Base-by-base conservation (phyloP, 2,113 vertebrate genomes). In the Tamias sibiricus region DNA sequence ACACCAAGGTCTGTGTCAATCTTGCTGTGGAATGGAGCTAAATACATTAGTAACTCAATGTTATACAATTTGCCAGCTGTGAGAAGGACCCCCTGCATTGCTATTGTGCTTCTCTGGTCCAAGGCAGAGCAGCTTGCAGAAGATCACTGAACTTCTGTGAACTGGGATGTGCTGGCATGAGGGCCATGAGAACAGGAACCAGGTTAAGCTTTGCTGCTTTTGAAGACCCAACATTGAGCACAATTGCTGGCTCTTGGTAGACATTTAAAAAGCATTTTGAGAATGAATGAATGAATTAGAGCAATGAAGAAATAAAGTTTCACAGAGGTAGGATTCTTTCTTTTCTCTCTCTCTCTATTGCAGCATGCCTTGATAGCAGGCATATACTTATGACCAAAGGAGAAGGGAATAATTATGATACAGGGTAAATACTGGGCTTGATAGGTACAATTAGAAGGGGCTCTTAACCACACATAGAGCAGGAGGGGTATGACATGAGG, bases 211-310 rank as follows among this genome's bases (percentile, higher is more conserved):
- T 79, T 28, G 54, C 3, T 93, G 24, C 7, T 28, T 49, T 3
- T 17, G 26, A 57, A 66, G 57, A 76, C 17, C 8, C 1, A 8
- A 30, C 42, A 82, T 19, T 7, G 42, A 77, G 8, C 62, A 37
- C 47, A 71, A 30, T 20, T 37, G 11, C 6, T 68, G 8, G 35
- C 32, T 82, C n/a, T 20, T 2, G 30, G 32, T 4, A 82, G 75
- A 71, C 42, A 22, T 35, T 68, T 83, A 11, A 89, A 95, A 74
- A 81, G 47, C 11, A 44, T 89, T 47, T 62, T 77, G 44, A 91
- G 80, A 71, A 37, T 64, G 49, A 94, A 42, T 62, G 72, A 90
- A 35, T 37, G 54, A 68, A 75, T 69, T 44, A 72, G n/a, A 94
- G 47, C 13, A 49, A 54, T 22, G 24, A 62, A 84, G 28, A 94